phyloP scores from a whole-genome alignment of 2,797 vertebrate species.

The Anabacerthia variegaticeps region DNA sequence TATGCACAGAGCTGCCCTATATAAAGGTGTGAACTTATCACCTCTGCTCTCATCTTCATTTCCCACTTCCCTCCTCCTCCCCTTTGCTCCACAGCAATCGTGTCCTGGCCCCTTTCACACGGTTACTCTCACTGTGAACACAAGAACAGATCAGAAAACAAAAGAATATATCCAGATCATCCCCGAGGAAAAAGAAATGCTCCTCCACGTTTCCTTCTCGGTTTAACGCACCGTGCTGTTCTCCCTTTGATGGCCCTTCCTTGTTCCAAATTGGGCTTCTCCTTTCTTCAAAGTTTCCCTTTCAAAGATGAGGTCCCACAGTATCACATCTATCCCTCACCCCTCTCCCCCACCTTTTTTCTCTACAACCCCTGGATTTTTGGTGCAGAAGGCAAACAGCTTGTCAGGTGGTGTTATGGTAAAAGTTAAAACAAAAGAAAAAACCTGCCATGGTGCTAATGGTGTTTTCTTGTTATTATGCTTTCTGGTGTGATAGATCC shows the following conservation, averaged over 20 bases:
- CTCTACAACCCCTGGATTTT: slow-evolving; percentile 4
- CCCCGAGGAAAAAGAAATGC: neutral
- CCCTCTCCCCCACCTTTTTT: neutral
- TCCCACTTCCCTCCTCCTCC: slow-evolving; percentile 32
- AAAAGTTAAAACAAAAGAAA: slow-evolving; percentile 46
- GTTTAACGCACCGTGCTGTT: neutral
- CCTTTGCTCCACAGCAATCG: neutral
- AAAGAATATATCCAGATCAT: neutral
- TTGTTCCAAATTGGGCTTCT: slow-evolving; percentile 34
- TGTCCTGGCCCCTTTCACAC: slow-evolving; percentile 21
- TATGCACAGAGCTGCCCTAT: slow-evolving; percentile 44
- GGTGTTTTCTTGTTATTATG: slow-evolving; percentile 47
- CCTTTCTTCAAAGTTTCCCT: slow-evolving; percentile 33
- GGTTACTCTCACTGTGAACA: slow-evolving; percentile 18
- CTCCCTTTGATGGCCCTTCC: slow-evolving; percentile 11
- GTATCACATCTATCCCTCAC: neutral
- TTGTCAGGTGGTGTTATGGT: slow-evolving; percentile 28
- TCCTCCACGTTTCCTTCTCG: neutral
- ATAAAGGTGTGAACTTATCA: slow-evolving; percentile 67
- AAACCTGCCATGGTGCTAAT: slow-evolving; percentile 41
- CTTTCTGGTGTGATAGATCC: slow-evolving; percentile 40
- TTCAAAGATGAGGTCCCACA: slow-evolving; percentile 6
- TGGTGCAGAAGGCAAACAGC: slow-evolving; percentile 40
- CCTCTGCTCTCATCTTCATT: slow-evolving; percentile 58
- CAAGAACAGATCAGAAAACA: slow-evolving; percentile 37